These are phyloP conservation scores for Emys orbicularis DNA, from an alignment of 2,797 vertebrate genomes.

Conservation along the genomic window DNA sequence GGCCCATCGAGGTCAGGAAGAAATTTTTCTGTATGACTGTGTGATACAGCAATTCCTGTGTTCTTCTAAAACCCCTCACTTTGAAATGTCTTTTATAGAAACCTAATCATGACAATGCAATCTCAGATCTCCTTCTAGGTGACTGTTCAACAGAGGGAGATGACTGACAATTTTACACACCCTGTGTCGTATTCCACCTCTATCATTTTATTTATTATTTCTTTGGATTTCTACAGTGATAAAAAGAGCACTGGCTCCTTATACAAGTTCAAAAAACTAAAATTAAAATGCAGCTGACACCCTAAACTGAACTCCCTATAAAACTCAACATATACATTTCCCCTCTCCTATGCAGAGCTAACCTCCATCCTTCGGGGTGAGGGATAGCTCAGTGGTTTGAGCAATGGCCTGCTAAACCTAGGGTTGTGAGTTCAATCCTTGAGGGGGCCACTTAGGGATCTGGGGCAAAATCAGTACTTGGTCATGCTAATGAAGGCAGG, in stretches of 20 bases:
- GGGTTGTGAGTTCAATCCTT: no score
- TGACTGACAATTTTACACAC: neutral
- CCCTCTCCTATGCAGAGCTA: neutral
- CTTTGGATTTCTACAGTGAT: neutral
- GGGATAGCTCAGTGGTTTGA: no score
- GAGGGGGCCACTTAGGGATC: no score
- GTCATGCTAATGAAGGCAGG: no score
- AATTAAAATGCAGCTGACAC: constrained; percentile 45
- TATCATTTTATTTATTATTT: constrained; percentile 25
- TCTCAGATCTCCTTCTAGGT: constrained; percentile 53
- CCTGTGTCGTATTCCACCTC: neutral
- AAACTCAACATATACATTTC: neutral
- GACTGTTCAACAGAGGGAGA: constrained; percentile 30
- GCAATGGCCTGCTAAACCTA: no score
- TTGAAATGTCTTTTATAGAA: constrained; percentile 60
- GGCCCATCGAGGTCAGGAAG: neutral
- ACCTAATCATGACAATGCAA: constrained; percentile 37
- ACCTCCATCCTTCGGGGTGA: neutral
- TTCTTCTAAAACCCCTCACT: constrained; percentile 39
- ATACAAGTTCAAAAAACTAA: constrained; percentile 8
- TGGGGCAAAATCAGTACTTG: no score
- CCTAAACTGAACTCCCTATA: constrained; percentile 48
- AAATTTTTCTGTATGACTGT: neutral
- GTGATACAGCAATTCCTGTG: neutral
- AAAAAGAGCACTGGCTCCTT: neutral